A percentile compares a stretch with the other conserved stretches of the same genome.
Evolutionary conservation across 92 coral and sea anemone genomes (phyloP).

Genomic region (Meandrina meandrites): DNA sequence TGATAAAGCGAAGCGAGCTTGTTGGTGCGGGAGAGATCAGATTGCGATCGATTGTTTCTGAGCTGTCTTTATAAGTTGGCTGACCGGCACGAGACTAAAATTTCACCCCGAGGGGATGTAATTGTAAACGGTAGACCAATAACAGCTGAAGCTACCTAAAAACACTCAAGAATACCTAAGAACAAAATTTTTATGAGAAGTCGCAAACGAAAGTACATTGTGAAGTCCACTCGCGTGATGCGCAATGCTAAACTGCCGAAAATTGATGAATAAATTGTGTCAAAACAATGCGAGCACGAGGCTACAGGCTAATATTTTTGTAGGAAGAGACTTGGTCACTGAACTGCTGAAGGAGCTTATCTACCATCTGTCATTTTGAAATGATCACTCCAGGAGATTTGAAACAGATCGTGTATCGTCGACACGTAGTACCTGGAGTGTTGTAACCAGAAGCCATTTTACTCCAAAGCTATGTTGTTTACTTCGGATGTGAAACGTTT

Average conservation of each 20-base stretch:
- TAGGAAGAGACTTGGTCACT: not conserved
- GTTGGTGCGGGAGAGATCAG: not conserved
- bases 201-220: not conserved
- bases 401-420: slow-evolving; percentile 14
- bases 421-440: slow-evolving; percentile 15
- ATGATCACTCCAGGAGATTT: not conserved
- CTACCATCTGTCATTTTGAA: slow-evolving; percentile 20
- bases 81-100: slow-evolving; percentile 12
- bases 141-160: no score
- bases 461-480: slow-evolving; percentile 17
- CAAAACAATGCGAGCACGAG: not conserved
- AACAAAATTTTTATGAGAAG: not conserved
- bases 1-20: not conserved
- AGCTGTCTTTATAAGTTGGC: not conserved
- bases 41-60: not conserved
- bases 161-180: not conserved
- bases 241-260: not conserved
- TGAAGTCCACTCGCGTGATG: not conserved
- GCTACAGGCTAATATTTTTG: not conserved
- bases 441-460: not conserved
- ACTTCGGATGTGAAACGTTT: not conserved
- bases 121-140: not conserved
- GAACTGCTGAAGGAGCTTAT: slow-evolving; percentile 17
- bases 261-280: not conserved
- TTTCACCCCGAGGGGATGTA: not conserved